Conservation (phyloP, 2,113 vertebrate genomes). For the Eolophus roseicapilla region DNA sequence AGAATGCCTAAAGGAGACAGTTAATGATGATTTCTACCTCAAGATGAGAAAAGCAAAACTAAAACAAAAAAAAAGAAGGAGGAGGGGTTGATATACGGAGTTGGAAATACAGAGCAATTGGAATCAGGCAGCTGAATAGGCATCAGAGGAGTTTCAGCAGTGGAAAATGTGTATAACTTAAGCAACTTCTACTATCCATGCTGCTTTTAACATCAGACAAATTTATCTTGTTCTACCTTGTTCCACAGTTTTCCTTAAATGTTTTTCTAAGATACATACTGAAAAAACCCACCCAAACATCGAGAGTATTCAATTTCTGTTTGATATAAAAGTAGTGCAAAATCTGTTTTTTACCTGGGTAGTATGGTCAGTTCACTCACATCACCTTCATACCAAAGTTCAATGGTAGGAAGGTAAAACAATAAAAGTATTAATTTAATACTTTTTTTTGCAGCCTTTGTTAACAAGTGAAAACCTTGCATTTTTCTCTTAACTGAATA, state of each 20-base stretch:
- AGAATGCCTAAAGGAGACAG: not conserved
- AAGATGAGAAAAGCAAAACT: not conserved
- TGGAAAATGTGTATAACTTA: not conserved
- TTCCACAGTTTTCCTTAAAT: not conserved
- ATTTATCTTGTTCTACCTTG: not conserved
- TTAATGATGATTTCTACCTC: not conserved
- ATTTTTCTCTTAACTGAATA: not conserved
- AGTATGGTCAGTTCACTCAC: not conserved
- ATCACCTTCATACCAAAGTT: not conserved
- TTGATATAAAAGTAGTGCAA: not conserved
- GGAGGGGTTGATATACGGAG: not conserved
- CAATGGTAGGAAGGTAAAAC: not conserved
- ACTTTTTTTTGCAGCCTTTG: not conserved
- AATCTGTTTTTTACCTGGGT: not conserved
- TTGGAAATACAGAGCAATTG: not conserved
- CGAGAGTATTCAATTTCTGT: not conserved
- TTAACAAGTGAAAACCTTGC: not conserved
- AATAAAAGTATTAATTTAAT: not conserved
- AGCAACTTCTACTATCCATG: not conserved
- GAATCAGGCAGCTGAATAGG: not conserved
- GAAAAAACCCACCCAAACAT: fast-evolving
- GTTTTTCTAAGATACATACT: not conserved
- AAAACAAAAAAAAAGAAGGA: not conserved
- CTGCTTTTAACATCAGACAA: not conserved
- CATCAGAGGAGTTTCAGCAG: not conserved